Percentiles rank a stretch among this genome's conserved stretches.
Evolutionary conservation across 2,113 vertebrate genomes (phyloP).

Genomic region (Eublepharis macularius): DNA sequence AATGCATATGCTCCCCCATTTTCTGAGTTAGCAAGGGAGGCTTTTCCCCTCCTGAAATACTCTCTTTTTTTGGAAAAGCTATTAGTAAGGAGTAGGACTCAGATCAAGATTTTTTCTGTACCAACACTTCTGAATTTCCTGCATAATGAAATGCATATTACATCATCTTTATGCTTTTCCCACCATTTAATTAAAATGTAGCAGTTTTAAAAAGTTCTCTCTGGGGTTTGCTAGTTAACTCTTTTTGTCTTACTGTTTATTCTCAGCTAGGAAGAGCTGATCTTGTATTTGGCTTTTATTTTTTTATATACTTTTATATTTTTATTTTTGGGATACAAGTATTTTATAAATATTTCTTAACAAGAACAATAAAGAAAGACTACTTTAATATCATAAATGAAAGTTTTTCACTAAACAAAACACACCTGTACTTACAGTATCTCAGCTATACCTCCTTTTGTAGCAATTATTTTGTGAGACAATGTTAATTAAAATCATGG

Average conservation of each 20-base stretch:
- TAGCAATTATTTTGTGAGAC: not conserved
- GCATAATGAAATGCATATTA: not conserved
- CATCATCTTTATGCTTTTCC: not conserved
- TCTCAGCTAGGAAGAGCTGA: not conserved
- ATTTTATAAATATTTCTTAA: not conserved
- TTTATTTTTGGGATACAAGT: not conserved
- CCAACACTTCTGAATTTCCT: not conserved
- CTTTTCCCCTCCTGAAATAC: too few species aligned
- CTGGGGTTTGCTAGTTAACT: not conserved
- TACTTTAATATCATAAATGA: too few species aligned
- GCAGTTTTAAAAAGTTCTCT: not conserved
- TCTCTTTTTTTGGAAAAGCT: not conserved
- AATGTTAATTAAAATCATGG: not conserved
- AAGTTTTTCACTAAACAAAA: conserved; percentile 27
- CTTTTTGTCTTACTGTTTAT: not conserved
- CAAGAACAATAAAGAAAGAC: not conserved
- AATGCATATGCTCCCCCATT: not conserved
- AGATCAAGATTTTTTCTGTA: not conserved
- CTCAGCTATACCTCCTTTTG: not conserved
- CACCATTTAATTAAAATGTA: not conserved
- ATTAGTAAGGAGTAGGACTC: not conserved
- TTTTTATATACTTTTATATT: not conserved
- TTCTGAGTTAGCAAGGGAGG: not conserved
- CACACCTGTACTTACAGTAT: not conserved
- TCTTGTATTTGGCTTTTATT: not conserved